Evolutionary conservation across 2,797 vertebrate genomes (phyloP), one percentile per base, ranked within the genome.

Genomic region (Enteromius mattozi): DNA sequence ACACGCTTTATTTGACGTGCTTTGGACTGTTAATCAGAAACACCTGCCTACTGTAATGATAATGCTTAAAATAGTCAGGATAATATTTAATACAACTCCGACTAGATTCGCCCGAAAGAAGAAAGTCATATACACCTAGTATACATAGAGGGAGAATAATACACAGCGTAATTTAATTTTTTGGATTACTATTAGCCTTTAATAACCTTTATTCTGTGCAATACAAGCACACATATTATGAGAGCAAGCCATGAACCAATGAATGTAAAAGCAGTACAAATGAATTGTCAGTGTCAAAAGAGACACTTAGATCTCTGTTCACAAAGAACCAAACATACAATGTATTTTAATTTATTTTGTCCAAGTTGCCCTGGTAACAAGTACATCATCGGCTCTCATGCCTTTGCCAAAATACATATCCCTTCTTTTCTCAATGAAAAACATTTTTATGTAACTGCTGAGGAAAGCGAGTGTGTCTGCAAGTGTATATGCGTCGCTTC

Each of bases 301-400:
- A n/a, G 13, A 63, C 37, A 27, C 16, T 17, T 19, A 1, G 10
- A 33, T 79, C 5, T 66, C 17, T 49, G 3, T 35, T 49, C 27
- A 49, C 61, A 66, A 65, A 47, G 14, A 79, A 79, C 77, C 17
- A 7, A 65, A 47, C 37, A 63, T 63, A 45, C 0, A 33, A 8
- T 61, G 35, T 9, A 0, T 10, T n/a, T 66, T 16, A 17, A 0
- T 14, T 47, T 47, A 42, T 54, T 75, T n/a, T 13, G 9, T 33
- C 4, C 30, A 35, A 51, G 63, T 80, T 80, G 63, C 78, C 78
- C 59, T 80, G 63, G 78, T 37, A 51, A 80, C 27, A 66, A 68
- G 27, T 14, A 30, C 24, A 30, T 35, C 30, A 79, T 79, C 24
- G 24, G 27, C 37, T 61, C 17, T 71, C 51, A 71, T 59, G 35